Evolutionary conservation across 2,113 vertebrate species (phyloP), one percentile per base, ranked within the genome.

Genomic region (Genyomyrus donnyi): DNA sequence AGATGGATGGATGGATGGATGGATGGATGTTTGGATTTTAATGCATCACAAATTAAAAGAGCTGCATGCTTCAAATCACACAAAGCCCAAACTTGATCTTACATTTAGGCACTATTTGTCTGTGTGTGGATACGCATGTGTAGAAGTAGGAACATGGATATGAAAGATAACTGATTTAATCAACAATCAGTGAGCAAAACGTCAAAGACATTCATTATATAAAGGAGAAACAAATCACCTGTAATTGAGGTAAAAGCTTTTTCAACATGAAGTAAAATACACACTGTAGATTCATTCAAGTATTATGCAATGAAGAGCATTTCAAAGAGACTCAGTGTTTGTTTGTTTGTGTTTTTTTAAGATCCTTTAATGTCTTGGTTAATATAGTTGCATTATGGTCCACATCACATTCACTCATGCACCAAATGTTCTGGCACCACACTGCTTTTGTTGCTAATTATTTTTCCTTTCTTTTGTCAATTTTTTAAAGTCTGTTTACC

Each of bases 361-460:
- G 74, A 80, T 80, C 27, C 13, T 42, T 42, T 35, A 17, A 80
- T 19, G 35, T 80, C 35, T 10, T 17, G 35, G 74, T 80, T 80
- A 80, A 80, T 80, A 80, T 80, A 42, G 74, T 42, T 17, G 35
- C 74, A 80, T 80, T 80, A 80, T 42, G 74, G 74, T 35, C 35
- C 39, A 80, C 74, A 80, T 80, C 74, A 80, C 35, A 80, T 35
- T 80, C 35, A 80, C 74, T 80, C 74, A 80, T 80, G 74, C 74
- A 80, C 70, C 70, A 77, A 77, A 77, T 80, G 74, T 15, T 80
- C 74, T 80, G 74, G 35, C 74, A 80, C 74, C 74, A 80, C 6
- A 80, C 74, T 80, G 35, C 74, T 80, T 80, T 80, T 80, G 31
- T 80, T 42, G 42, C 74, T 80, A 80, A 80, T 80, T 19, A 80